These are phyloP conservation scores for Matsumurasca onukii DNA, from an alignment of 1,140 invertebrate genomes.

Conservation along the genomic window DNA sequence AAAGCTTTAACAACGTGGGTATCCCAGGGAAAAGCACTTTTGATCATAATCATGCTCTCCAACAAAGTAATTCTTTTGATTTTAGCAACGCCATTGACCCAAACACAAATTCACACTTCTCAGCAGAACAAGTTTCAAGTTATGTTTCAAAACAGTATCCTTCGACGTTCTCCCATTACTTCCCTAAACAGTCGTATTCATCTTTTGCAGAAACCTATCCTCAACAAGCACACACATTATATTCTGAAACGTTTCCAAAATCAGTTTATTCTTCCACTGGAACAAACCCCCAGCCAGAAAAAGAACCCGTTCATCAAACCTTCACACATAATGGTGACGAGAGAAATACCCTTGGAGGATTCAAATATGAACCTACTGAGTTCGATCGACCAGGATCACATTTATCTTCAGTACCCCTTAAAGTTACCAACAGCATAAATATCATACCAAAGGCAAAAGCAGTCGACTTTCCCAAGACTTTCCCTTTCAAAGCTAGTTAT, in stretches of 20 bases:
- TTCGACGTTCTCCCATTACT: background rate
- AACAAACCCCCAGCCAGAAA: background rate
- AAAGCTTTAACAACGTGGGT: slow-evolving; percentile 11
- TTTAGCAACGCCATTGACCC: slow-evolving; percentile 36
- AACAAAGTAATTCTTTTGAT: slow-evolving; percentile 36
- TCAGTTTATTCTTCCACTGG: background rate
- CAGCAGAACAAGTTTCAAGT: background rate
- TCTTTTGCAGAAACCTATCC: background rate
- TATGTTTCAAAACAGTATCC: background rate
- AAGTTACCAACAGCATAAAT: background rate
- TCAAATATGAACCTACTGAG: background rate
- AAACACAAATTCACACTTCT: background rate
- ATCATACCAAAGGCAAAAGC: background rate
- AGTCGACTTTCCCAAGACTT: background rate
- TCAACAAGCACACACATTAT: background rate
- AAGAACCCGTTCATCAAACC: background rate
- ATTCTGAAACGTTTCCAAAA: slow-evolving; percentile 2
- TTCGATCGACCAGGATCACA: background rate
- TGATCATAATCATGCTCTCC: slow-evolving; percentile 34
- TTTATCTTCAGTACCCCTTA: background rate
- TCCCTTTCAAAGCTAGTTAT: background rate
- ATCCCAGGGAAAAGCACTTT: slow-evolving; percentile 30
- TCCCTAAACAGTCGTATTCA: slow-evolving; percentile 3
- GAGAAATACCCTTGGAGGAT: background rate
- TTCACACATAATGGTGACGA: background rate